Evolutionary conservation across 2,797 vertebrate species (phyloP), one percentile per base, ranked within the genome.

Genomic region (Anableps anableps): DNA sequence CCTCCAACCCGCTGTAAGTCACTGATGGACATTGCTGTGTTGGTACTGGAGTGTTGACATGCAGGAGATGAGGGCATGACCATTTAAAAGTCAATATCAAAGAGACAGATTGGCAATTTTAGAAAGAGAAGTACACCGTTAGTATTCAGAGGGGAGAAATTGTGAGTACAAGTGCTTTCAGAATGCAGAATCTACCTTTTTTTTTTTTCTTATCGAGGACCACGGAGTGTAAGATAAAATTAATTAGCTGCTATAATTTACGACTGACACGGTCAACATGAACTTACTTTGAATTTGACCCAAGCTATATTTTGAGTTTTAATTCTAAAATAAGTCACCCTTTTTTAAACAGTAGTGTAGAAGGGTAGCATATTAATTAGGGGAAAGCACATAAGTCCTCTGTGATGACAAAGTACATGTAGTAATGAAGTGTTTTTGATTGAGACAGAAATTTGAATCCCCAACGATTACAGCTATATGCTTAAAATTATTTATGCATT

Each of bases 81-180:
- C 75, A 85, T 89, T 92, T 89, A 87, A 89, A 88, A 90, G 86
- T 91, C 82, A 88, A 91, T 91, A 89, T 87, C 71, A 16, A 43
- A 19, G 55, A 82, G 82, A 85, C 81, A 83, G 82, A 90, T 88
- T 86, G 91, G 83, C 82, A 90, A 89, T 88, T 81, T 83, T 43
- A 86, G 80, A 38, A 43, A 62, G 51, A 83, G 71, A 64, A 83
- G 50, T 78, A 84, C 86, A 84, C 34, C 1, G 77, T 70, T 72
- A 79, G 79, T 79, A 81, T 86, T 84, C 84, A 82, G 78, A 48
- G 14, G 74, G 75, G 83, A 80, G n/a, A n/a, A 47, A 68, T 62
- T 41, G 77, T 77, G 80, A 88, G 80, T 85, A 76, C 53, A n/a
- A 51, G 50, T 50, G 64, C 51, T 34, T 74, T 72, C 5, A 38